phyloP scores from a whole-genome alignment of 2,888 invertebrate genomes.

The Trachelus tabidus region DNA sequence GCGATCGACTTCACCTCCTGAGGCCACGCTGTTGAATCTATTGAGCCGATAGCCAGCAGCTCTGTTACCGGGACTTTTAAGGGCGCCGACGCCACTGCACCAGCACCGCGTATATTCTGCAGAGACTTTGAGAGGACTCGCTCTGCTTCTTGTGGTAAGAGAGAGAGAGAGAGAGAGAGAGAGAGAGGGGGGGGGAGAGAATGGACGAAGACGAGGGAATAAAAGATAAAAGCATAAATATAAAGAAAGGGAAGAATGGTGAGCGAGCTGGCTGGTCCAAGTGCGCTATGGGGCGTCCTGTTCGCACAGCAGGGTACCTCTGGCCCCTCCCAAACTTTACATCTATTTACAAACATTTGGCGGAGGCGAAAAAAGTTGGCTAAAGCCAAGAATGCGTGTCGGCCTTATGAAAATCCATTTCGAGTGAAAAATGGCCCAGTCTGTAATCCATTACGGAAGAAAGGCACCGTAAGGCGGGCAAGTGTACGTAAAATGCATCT shows the following conservation, averaged over 20 bases:
- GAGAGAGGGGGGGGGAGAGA: slow-evolving; percentile 9
- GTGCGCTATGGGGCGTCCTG: slow-evolving; percentile 58
- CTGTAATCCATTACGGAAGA: slow-evolving; percentile 22
- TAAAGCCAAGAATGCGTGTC: slow-evolving; percentile 20
- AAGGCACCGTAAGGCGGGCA: slow-evolving; percentile 12
- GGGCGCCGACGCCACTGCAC: slow-evolving; percentile 4
- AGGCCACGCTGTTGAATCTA: too few relatives aligned
- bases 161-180: slow-evolving; percentile 10
- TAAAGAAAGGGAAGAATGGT: slow-evolving; percentile 34
- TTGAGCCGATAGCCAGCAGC: too few relatives aligned
- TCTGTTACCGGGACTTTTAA: too few relatives aligned
- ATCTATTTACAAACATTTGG: slow-evolving; percentile 64
- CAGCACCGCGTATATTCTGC: neutral
- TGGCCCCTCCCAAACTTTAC: slow-evolving; percentile 54
- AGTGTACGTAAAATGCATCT: too few relatives aligned
- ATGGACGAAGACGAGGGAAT: slow-evolving; percentile 18
- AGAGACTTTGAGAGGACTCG: too few relatives aligned
- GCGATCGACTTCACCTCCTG: neutral
- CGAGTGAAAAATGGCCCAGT: slow-evolving; percentile 52
- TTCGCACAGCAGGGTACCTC: slow-evolving; percentile 54
- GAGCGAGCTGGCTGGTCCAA: slow-evolving; percentile 24
- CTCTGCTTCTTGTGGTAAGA: neutral
- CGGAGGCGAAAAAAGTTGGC: slow-evolving; percentile 27
- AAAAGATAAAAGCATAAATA: slow-evolving; percentile 19
- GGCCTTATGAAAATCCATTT: slow-evolving; percentile 31